Percentiles rank a stretch among this genome's conserved stretches.
phyloP scores from a whole-genome alignment of 35 echinoderm and acorn worm species.

The Eucidaris tribuloides region DNA sequence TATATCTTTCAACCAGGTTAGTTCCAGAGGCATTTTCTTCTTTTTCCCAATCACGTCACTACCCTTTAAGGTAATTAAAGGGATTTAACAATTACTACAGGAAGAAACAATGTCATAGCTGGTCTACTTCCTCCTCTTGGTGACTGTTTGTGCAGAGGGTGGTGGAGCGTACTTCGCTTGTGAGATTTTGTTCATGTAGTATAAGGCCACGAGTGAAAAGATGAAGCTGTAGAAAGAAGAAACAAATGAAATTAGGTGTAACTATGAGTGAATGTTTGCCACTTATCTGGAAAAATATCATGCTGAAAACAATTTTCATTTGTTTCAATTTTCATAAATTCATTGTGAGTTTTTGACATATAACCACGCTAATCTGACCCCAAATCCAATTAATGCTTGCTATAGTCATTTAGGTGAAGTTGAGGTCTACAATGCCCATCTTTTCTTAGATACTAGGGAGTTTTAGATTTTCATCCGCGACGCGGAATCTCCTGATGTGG shows the following conservation, averaged over 20 bases:
- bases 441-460: no score
- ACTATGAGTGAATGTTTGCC: not conserved
- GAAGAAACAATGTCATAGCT: no score
- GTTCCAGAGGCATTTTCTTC: no score
- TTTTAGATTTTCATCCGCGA: no score
- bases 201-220: constrained; percentile 87
- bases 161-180: constrained; percentile 69
- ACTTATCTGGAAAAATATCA: not conserved
- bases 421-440: no score
- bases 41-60: no score
- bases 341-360: not conserved
- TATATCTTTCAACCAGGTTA: no score
- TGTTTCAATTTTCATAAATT: not conserved
- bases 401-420: no score
- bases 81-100: no score
- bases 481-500: no score
- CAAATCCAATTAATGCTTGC: not conserved
- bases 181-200: constrained; percentile 97
- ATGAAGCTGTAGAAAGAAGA: constrained; percentile 65
- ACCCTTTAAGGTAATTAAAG: no score
- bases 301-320: not conserved
- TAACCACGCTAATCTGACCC: not conserved
- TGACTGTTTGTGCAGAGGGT: constrained; percentile 14
- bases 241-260: not conserved
- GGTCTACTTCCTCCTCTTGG: constrained; percentile 50